Percentiles rank a stretch among this genome's conserved stretches.
Conservation (phyloP, 1,140 invertebrate species). For the Pantala flavescens region DNA sequence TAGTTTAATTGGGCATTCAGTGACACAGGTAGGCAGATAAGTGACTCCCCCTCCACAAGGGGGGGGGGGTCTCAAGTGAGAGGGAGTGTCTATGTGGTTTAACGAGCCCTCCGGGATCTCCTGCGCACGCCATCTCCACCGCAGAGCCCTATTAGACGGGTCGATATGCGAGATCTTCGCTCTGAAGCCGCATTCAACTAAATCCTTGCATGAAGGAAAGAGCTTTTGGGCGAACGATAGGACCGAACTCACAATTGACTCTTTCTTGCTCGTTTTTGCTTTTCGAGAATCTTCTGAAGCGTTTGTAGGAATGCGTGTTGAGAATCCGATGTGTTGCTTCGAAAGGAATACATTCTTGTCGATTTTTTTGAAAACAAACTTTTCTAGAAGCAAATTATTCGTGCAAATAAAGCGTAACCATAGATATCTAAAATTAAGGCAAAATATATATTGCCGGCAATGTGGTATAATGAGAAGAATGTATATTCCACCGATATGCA, state of each 20-base stretch:
- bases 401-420: no score
- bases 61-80: neutral
- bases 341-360: no score
- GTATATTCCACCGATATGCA: no score
- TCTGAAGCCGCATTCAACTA: neutral
- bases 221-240: neutral
- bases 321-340: no score
- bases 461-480: no score
- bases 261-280: neutral
- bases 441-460: no score
- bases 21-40: neutral
- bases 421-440: no score
- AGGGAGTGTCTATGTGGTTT: neutral
- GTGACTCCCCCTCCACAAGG: neutral
- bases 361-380: no score
- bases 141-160: neutral
- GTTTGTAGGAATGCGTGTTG: no score
- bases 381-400: no score
- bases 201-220: neutral
- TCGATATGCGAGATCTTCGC: neutral
- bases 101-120: neutral
- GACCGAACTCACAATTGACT: neutral
- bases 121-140: neutral
- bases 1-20: conserved; percentile 6
- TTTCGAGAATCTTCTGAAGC: no score